Base-by-base conservation (phyloP, 64 coral and sea anemone species). In the Porites lutea region DNA sequence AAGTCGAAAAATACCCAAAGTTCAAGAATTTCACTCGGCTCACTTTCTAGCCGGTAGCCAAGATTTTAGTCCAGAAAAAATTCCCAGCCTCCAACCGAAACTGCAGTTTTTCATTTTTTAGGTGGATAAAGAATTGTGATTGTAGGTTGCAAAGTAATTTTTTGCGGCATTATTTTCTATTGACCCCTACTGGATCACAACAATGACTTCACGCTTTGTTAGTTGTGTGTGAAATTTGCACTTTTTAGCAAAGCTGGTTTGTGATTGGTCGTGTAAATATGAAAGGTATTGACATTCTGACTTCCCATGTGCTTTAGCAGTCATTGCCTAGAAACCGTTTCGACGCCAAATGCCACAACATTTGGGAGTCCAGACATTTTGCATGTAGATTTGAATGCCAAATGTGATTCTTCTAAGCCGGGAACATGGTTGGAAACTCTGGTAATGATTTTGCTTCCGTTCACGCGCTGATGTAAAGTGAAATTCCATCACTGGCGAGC, bases 281-380 rank as follows among this genome's bases (percentile, higher is more conserved):
- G 8, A 22, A 18, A 7, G 6, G 1, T 51, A 13, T 76, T 76
- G 48, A 76, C 19, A 50, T 50, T 37, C 9, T 76, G 4, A 19
- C 3, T 21, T 51, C 62, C 47, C 46, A 51, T 64, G 59, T 48
- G 61, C 47, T 51, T 68, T n/a, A 19, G 47, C 63, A 55, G 48
- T 48, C 47, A 84, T 84, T 84, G 81, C 81, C 46, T 84, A 52
- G 81, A 84, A 51, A 84, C 81, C 61, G 49, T 84, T 37, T 68
- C 46, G 81, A 84, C 81, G 81, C 81, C 69, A 52, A 84, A 47
- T 50, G 15, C 19, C 2, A 62, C 37, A 84, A 84, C 61, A 84
- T 62, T 3, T 46, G 5, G 4, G 37, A 48, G 71, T 74, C 37
- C 5, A 44, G 46, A 65, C 13, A 14, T 52, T 19, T 3, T 13